Evolutionary conservation across 2,797 vertebrate species (phyloP).

Genomic region (Monodelphis domestica): DNA sequence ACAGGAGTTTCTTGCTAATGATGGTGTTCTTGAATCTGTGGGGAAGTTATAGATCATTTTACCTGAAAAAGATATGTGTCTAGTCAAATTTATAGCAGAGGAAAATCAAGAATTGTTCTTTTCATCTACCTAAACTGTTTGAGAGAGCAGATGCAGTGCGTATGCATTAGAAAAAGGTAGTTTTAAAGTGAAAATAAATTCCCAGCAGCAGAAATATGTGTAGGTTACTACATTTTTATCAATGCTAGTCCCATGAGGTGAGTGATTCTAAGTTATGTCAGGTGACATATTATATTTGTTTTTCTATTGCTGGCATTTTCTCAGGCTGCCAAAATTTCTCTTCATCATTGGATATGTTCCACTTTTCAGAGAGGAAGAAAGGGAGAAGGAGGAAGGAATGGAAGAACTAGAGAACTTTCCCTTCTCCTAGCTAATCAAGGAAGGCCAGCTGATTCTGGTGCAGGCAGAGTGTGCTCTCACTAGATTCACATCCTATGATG

Average conservation of each 20-base stretch:
- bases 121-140: slow-evolving; percentile 2
- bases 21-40: background rate
- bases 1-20: slow-evolving; percentile 3
- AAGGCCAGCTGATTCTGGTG: slow-evolving; percentile 79
- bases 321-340: slow-evolving; percentile 86
- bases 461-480: slow-evolving; percentile 64
- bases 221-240: slow-evolving; percentile 64
- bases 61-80: background rate
- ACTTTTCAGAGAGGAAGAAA: slow-evolving; percentile 70
- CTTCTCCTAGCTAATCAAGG: slow-evolving; percentile 27
- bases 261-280: slow-evolving; percentile 82
- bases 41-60: background rate
- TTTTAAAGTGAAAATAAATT: slow-evolving; percentile 56
- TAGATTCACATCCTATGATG: slow-evolving; percentile 72
- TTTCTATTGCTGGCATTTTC: slow-evolving; percentile 84
- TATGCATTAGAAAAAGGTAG: slow-evolving; percentile 6
- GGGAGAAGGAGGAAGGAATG: slow-evolving; percentile 58
- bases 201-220: slow-evolving; percentile 53
- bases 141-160: background rate
- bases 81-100: background rate
- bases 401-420: slow-evolving; percentile 84
- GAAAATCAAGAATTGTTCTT: slow-evolving; percentile 14
- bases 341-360: slow-evolving; percentile 80
- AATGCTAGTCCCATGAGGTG: slow-evolving; percentile 82
- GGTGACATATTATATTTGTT: slow-evolving; percentile 85